Evolutionary conservation across 2,888 invertebrate genomes (phyloP).

Genomic region (Zeuzera pyrina): DNA sequence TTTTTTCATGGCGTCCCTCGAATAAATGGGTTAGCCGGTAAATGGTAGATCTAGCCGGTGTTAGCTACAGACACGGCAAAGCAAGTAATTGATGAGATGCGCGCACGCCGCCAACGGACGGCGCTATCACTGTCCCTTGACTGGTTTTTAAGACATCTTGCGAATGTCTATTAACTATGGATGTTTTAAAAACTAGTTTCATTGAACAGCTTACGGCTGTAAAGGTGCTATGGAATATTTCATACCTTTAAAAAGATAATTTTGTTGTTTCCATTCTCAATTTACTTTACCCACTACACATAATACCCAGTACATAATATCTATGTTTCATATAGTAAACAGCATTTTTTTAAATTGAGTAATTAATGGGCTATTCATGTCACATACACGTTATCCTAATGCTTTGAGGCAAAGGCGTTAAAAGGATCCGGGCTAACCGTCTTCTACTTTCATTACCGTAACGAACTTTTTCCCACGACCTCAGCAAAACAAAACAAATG

Average conservation of each 20-base stretch:
- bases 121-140: constrained; percentile 23
- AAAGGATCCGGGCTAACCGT: constrained; percentile 66
- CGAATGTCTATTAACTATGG: constrained; percentile 22
- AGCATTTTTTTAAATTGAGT: no score
- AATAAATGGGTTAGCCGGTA: constrained; percentile 72
- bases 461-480: constrained; percentile 21
- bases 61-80: constrained; percentile 9
- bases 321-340: no score
- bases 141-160: constrained; percentile 39
- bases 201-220: constrained; percentile 9
- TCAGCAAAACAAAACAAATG: constrained; percentile 9
- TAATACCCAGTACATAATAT: no score
- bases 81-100: constrained; percentile 19
- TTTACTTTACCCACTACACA: no score
- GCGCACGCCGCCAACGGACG: constrained; percentile 8
- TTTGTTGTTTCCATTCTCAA: no score
- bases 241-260: no score
- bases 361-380: no score
- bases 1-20: constrained; percentile 47
- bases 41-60: constrained; percentile 56
- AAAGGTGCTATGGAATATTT: constrained; percentile 14
- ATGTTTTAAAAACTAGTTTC: constrained; percentile 22
- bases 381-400: no score
- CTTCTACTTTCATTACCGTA: constrained; percentile 14
- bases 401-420: no score